Evolutionary conservation across 1,140 invertebrate species (phyloP), one percentile per base, ranked within the genome.

Genomic region (Oscheius sp.): DNA sequence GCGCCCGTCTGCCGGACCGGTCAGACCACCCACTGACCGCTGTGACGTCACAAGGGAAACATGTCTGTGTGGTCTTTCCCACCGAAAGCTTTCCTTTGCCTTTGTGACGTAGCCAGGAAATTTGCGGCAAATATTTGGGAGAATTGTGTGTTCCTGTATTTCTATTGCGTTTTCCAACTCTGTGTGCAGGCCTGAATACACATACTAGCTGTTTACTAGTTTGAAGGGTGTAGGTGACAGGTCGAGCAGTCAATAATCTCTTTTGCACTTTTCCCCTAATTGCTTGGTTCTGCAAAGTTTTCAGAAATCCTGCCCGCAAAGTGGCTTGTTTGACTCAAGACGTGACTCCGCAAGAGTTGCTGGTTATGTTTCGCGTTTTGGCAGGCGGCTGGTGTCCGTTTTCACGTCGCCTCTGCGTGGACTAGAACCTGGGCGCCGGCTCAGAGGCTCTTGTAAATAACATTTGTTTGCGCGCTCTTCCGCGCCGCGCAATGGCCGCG

Each of bases 391-490:
- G 49, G 49, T 55, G 49, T 55, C 49, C 49, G 49, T 55, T 55
- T 55, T 55, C 49, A 55, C 49, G 49, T 55, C 28, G 49, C 49
- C 49, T 55, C 49, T 7, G 23, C 49, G 49, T 55, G 49, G 49
- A 55, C 49, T 26, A 55, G 49, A 55, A 55, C 49, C 49, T 55
- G 49, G 49, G 49, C 49, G 49, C 49, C 49, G 49, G 49, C 49
- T 55, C 49, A 7, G 49, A 55, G 49, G 49, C 49, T 55, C 49
- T 55, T 55, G 49, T 55, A 55, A 55, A 55, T 55, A 55, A 55
- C 49, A 55, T 55, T 55, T 55, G 49, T 55, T 55, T 55, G 49
- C 49, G 49, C 49, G 49, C 49, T 55, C 49, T 55, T 55, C 49
- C 49, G 49, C 49, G 49, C 7, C 49, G 49, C 49, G 49, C 49